phyloP scores from a whole-genome alignment of 2,888 invertebrate genomes.

The Pinctada fucata region DNA sequence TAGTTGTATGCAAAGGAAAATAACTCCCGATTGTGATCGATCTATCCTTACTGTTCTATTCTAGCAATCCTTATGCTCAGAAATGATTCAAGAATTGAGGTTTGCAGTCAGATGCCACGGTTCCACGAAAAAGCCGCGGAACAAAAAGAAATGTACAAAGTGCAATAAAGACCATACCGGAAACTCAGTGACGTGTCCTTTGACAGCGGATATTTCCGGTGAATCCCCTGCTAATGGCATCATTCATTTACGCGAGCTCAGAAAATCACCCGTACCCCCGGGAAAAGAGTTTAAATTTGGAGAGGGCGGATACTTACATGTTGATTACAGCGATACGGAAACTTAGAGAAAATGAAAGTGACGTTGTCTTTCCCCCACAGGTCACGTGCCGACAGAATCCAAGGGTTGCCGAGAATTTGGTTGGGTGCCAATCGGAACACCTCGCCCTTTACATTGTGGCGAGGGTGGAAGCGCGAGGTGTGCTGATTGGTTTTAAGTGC shows the following conservation, averaged over 20 bases:
- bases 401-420: too few species aligned
- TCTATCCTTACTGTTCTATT: slow-evolving; percentile 25
- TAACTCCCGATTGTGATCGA: not conserved
- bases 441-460: too few species aligned
- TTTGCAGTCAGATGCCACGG: slow-evolving; percentile 93
- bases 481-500: too few species aligned
- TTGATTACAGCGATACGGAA: slow-evolving; percentile 70
- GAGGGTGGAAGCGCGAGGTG: too few species aligned
- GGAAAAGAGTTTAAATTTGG: slow-evolving; percentile 57
- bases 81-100: slow-evolving; percentile 94
- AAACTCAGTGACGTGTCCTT: slow-evolving; percentile 43
- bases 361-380: too few species aligned
- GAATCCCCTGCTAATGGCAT: slow-evolving; percentile 61
- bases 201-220: slow-evolving; percentile 36
- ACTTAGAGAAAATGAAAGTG: slow-evolving; percentile 47
- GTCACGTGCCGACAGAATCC: too few species aligned
- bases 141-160: slow-evolving; percentile 58
- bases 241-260: slow-evolving; percentile 61
- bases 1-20: too few species aligned
- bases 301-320: slow-evolving; percentile 67
- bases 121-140: slow-evolving; percentile 86
- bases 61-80: slow-evolving; percentile 92
- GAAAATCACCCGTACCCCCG: slow-evolving; percentile 53
- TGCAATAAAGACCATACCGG: slow-evolving; percentile 40
- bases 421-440: too few species aligned